Conservation (phyloP, 2,797 vertebrate genomes). For the Trachurus trachurus region DNA sequence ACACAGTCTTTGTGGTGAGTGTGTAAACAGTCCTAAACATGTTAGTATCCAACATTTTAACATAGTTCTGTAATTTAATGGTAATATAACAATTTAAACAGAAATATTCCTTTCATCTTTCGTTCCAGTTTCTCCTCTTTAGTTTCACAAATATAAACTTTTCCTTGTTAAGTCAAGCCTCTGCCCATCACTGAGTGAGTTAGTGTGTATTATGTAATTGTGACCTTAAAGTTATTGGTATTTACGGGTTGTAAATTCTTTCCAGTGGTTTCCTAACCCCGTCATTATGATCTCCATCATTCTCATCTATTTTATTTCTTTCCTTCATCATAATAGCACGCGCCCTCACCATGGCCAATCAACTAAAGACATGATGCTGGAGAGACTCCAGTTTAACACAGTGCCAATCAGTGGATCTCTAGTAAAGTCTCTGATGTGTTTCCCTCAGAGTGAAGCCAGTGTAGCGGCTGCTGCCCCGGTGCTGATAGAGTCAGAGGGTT, state of each 20-base stretch:
- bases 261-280: neutral
- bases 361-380: neutral
- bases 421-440: neutral
- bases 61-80: neutral
- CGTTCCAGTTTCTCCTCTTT: too few relatives aligned
- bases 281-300: too few relatives aligned
- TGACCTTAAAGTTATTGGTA: neutral
- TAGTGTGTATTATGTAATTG: neutral
- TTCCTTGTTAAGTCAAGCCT: neutral
- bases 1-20: too few relatives aligned
- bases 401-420: neutral
- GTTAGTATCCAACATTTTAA: neutral
- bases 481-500: neutral
- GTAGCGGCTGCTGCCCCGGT: neutral
- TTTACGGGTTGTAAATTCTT: neutral
- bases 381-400: neutral
- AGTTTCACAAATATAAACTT: neutral
- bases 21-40: too few relatives aligned
- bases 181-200: neutral
- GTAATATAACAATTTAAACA: neutral
- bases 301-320: neutral
- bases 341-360: neutral
- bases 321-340: neutral
- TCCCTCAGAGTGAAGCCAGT: neutral
- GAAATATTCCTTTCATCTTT: neutral